Evolutionary conservation across 2,113 vertebrate genomes (phyloP), one percentile per base, ranked within the genome.

Genomic region (Hirundichthys speculiger): DNA sequence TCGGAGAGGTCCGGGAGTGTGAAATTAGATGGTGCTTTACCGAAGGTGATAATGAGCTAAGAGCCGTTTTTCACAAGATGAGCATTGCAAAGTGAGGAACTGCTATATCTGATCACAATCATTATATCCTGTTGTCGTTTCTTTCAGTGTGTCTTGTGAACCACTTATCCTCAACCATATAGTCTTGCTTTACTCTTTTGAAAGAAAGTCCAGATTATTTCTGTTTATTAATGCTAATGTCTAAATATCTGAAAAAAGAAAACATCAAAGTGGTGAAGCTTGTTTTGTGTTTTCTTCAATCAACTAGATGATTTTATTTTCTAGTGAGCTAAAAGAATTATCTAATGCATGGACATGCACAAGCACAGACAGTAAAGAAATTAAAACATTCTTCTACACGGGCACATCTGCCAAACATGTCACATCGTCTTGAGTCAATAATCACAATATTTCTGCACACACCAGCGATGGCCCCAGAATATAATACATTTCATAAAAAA

Each of bases 31-130:
- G 84, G 20, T 51, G 79, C 84, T 82, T 89, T 90, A 71, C 78
- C 58, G 68, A 73, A 90, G 88, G 91, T 90, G 91, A 92, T 91
- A 93, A 93, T 93, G 87, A 91, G 88, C 84, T 86, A 78, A 83
- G 87, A 72, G 89, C 73, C 76, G 52, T 76, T 80, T n/a, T 79
- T 74, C 86, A 61, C 86, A 87, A 85, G 89, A 91, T 77, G 88
- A 79, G 71, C 66, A 65, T 55, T 70, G 77, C 73, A 79, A 83
- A 73, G 68, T 67, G 79, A 6, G 16, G 71, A 77, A 71, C 74
- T 55, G 84, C 82, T 77, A 56, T 70, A 73, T 85, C 84, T 76
- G 71, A 78, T 86, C 87, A 79, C 77, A 88, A 79, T 91, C 78
- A 82, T 74, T 62, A 45, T 83, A 83, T 77, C 69, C 68, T 83